Conservation (phyloP, 2,888 invertebrate genomes). For the Agrotis ipsilon region DNA sequence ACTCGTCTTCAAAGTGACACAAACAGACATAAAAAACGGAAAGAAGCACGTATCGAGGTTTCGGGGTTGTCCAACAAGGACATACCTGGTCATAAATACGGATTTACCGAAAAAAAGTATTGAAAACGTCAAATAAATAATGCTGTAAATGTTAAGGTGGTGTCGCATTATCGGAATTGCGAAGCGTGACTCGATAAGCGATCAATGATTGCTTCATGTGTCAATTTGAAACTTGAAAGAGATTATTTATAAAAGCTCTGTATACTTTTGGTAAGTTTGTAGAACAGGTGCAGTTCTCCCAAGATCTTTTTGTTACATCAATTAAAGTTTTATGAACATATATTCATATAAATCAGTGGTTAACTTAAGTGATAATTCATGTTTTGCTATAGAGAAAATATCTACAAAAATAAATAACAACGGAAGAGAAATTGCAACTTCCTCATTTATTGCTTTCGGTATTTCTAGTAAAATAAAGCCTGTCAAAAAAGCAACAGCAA, state of each 20-base stretch:
- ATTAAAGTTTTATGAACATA: neutral
- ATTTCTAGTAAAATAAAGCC: neutral
- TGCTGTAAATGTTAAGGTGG: constrained; percentile 39
- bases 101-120: constrained; percentile 43
- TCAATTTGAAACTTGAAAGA: constrained; percentile 11
- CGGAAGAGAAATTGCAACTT: neutral
- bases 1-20: constrained; percentile 45
- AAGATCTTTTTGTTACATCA: neutral
- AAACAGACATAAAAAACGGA: constrained; percentile 54
- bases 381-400: too few species aligned
- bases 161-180: constrained; percentile 22
- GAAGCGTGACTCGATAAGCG: neutral
- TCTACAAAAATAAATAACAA: neutral
- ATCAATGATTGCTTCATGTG: constrained; percentile 9
- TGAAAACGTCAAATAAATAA: constrained; percentile 56
- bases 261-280: neutral
- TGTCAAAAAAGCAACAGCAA: neutral
- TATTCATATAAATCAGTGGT: neutral
- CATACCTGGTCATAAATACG: constrained; percentile 44
- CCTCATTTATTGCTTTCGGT: neutral
- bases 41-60: constrained; percentile 68
- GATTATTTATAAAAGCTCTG: neutral
- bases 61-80: constrained; percentile 69
- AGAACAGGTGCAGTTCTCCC: neutral
- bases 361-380: neutral